phyloP scores from a whole-genome alignment of 2,113 vertebrate species.

The Silurus asotus region DNA sequence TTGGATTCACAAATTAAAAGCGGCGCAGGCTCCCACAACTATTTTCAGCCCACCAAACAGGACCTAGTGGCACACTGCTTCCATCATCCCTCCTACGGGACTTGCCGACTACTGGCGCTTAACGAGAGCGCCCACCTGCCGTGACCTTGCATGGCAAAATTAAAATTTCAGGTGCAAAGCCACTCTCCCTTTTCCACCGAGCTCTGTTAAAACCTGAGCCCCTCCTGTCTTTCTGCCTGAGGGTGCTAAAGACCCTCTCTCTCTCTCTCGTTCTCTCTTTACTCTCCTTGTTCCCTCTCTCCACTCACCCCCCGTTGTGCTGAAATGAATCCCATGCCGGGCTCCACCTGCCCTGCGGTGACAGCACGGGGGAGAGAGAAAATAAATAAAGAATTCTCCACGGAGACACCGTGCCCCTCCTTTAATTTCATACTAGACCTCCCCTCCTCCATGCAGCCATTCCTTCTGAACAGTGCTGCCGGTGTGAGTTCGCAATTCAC shows the following conservation, averaged over 20 bases:
- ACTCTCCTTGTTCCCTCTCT: constrained; percentile 18
- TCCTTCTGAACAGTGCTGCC: constrained; percentile 44
- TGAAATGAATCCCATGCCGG: constrained; percentile 47
- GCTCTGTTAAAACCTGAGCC: constrained; percentile 19
- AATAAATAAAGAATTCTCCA: constrained; percentile 44
- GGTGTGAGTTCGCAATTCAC: constrained; percentile 41
- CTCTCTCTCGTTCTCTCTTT: constrained; percentile 29
- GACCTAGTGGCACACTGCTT: constrained; percentile 49
- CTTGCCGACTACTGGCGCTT: constrained; percentile 42
- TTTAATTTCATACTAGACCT: constrained; percentile 54
- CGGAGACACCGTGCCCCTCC: constrained; percentile 22
- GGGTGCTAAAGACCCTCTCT: constrained; percentile 45
- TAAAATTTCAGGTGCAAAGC: constrained; percentile 60
- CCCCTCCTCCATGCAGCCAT: constrained; percentile 15
- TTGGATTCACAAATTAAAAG: constrained; percentile 53
- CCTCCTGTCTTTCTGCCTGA: constrained; percentile 45
- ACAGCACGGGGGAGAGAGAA: constrained; percentile 32
- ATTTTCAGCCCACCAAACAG: constrained; percentile 52
- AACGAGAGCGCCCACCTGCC: constrained; percentile 53
- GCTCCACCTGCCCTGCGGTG: constrained; percentile 48
- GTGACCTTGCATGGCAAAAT: constrained; percentile 56
- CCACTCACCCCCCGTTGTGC: constrained; percentile 7
- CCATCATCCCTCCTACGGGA: constrained; percentile 55
- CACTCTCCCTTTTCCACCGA: constrained; percentile 33
- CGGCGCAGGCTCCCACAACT: constrained; percentile 49